These are phyloP conservation scores for Watsonalla binaria DNA, from an alignment of 2,888 invertebrate genomes.

Conservation along the genomic window DNA sequence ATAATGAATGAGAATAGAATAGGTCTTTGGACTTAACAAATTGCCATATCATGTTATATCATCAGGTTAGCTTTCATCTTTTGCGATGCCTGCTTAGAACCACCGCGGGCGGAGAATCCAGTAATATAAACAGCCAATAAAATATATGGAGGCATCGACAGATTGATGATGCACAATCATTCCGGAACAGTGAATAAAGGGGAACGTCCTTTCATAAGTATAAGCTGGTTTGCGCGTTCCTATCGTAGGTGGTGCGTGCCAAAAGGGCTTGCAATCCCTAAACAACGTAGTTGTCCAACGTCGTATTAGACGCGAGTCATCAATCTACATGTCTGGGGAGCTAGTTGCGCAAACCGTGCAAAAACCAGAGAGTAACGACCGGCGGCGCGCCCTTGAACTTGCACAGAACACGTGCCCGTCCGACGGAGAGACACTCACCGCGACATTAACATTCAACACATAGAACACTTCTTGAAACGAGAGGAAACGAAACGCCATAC, in stretches of 20 bases:
- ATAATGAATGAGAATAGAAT: conserved; percentile 5
- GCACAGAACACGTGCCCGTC: conserved; percentile 29
- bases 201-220: neutral
- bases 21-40: conserved; percentile 2
- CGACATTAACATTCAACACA: conserved; percentile 37
- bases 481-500: conserved; percentile 35
- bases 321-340: conserved; percentile 39
- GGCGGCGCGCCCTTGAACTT: conserved; percentile 56
- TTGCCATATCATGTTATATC: conserved; percentile 2
- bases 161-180: neutral
- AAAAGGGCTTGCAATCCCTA: conserved; percentile 2
- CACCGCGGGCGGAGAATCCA: conserved; percentile 5
- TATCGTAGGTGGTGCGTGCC: conserved; percentile 5
- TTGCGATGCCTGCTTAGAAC: neutral
- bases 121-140: conserved; percentile 6
- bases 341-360: conserved; percentile 42
- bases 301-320: conserved; percentile 23
- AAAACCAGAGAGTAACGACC: conserved; percentile 57
- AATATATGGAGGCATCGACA: neutral
- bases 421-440: conserved; percentile 23
- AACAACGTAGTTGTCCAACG: neutral
- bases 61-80: conserved; percentile 2
- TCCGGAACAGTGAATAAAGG: neutral
- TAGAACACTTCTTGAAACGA: conserved; percentile 31
- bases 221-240: neutral